Base-by-base conservation (phyloP, 1,140 invertebrate species). In the Anthonomus grandis region DNA sequence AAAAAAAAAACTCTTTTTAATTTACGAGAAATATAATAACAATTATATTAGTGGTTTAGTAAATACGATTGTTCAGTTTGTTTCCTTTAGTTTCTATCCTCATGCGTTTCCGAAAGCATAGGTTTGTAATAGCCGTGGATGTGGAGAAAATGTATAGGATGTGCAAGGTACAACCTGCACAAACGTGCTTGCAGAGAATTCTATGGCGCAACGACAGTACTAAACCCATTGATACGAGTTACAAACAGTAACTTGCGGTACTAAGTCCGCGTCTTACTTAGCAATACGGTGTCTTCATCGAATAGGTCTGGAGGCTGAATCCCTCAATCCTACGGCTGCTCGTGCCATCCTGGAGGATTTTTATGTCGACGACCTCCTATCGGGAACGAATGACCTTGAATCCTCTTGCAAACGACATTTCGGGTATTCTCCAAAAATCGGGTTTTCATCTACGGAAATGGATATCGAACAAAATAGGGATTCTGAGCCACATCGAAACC, bases 61-160 rank as follows among this genome's bases (percentile, higher is more conserved):
- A n/a, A n/a, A n/a, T n/a, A n/a, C n/a, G n/a, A n/a, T n/a, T n/a
- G n/a, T n/a, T n/a, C n/a, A n/a, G n/a, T n/a, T n/a, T n/a, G n/a
- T n/a, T n/a, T n/a, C n/a, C n/a, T n/a, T 50, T 75, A 15, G 59
- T 68, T 21, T 47, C 37, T 17, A 38, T 47, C 36, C 38, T 24
- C 31, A 17, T 22, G 2, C 57, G 69, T 3, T 78, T 77, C 61
- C 59, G 73, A 19, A 50, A 57, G 3, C 59, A 71, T 38, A 23
- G 23, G 59, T 60, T 25, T 39, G 62, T 66, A 9, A 44, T 72
- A 21, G 54, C 57, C 15, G 57, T 48, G 0, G 70, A 71, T 44
- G 62, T 71, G 15, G 46, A 44, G 19, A 70, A 75, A 59, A 75
- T 75, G 71, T 77, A 72, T 62, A 57, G 73, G 23, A 67, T 70